These are phyloP conservation scores for Solea solea DNA, from an alignment of 2,113 vertebrate species.

Conservation along the genomic window DNA sequence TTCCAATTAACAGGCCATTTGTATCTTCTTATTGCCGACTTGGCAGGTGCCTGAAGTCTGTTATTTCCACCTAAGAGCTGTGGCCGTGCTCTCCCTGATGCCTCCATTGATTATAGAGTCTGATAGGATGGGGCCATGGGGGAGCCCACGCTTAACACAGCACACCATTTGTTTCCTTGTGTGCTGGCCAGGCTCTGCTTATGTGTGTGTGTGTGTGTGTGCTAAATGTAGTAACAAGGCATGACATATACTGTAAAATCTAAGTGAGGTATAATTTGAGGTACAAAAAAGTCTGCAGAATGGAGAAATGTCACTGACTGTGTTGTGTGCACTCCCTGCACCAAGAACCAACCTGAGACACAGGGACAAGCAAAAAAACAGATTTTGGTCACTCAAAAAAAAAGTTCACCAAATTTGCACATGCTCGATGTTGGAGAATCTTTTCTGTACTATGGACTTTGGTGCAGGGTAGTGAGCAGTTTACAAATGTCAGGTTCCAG, in stretches of 20 bases:
- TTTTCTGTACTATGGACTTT: too few species aligned
- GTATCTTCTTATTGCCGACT: conserved; percentile 50
- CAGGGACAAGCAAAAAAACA: too few species aligned
- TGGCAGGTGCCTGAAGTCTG: conserved; percentile 48
- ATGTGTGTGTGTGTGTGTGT: conserved; percentile 28
- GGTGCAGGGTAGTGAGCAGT: too few species aligned
- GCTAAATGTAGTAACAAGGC: conserved; percentile 7
- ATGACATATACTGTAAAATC: conserved; percentile 5
- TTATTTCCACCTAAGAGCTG: conserved; percentile 59
- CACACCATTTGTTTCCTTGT: conserved; percentile 13
- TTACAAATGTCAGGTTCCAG: too few species aligned
- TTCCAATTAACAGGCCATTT: conserved; percentile 61
- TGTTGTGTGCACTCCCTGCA: too few species aligned
- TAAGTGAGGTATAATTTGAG: conserved; percentile 20
- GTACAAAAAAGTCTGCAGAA: conserved; percentile 6
- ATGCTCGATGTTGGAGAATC: too few species aligned
- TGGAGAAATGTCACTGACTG: background rate
- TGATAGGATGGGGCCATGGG: conserved; percentile 52
- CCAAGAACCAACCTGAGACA: too few species aligned
- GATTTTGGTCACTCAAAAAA: too few species aligned
- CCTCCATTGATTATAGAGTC: conserved; percentile 54
- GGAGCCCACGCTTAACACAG: conserved; percentile 40
- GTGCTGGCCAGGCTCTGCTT: conserved; percentile 18
- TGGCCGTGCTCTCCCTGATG: conserved; percentile 30
- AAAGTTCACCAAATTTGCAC: too few species aligned